phyloP scores from a whole-genome alignment of 2,797 vertebrate genomes.

The Coracias cyanogaster region DNA sequence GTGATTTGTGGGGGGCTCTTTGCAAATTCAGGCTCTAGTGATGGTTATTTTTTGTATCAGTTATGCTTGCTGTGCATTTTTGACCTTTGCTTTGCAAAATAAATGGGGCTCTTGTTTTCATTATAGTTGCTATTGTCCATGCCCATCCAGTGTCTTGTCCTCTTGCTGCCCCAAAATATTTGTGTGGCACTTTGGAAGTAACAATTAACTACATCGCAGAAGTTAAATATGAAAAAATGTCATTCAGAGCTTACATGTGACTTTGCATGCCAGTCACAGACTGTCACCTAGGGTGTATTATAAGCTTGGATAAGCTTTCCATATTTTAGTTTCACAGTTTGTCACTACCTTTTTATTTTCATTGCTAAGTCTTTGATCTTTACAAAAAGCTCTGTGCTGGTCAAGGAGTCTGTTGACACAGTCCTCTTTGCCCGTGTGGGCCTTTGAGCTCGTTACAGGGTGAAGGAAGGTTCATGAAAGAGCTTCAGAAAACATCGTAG shows the following conservation, averaged over 20 bases:
- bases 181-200: background rate
- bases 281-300: background rate
- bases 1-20: background rate
- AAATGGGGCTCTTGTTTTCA: background rate
- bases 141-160: background rate
- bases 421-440: background rate
- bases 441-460: background rate
- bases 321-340: slow-evolving; percentile 11
- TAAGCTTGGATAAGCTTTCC: background rate
- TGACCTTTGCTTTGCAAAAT: background rate
- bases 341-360: slow-evolving; percentile 24
- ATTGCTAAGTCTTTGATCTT: slow-evolving; percentile 37
- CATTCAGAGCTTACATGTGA: background rate
- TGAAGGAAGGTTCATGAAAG: background rate
- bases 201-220: background rate
- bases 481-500: background rate
- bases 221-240: background rate
- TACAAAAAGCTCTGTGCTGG: background rate
- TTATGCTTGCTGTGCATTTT: background rate
- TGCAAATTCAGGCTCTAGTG: background rate
- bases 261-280: background rate
- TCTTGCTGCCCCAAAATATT: background rate
- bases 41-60: background rate
- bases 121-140: background rate
- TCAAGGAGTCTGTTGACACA: slow-evolving; percentile 15